Evolutionary conservation across 2,888 invertebrate species (phyloP).

Genomic region (Chalcis sispes): DNA sequence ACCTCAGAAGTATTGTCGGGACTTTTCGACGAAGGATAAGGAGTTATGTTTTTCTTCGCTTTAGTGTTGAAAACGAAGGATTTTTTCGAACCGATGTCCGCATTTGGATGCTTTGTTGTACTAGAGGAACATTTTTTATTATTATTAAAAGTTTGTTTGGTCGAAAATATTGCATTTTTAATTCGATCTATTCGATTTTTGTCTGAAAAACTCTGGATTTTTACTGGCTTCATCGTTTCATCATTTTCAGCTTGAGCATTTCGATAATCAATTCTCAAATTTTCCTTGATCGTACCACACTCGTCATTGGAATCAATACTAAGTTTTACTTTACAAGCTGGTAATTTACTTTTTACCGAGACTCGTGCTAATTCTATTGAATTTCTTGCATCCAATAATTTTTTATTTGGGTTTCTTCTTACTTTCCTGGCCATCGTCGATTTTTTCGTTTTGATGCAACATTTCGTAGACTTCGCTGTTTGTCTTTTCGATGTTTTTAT

Average conservation of each 20-base stretch:
- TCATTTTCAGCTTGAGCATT: background rate
- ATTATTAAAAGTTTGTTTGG: constrained; percentile 18
- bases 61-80: background rate
- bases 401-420: background rate
- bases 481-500: constrained; percentile 12
- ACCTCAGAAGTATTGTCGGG: constrained; percentile 32
- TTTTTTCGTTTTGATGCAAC: background rate
- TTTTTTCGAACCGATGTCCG: constrained; percentile 1
- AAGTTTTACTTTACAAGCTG: constrained; percentile 48
- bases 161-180: constrained; percentile 1
- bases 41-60: constrained; percentile 1
- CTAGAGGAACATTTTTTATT: constrained; percentile 31
- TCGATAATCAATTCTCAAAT: background rate
- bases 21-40: constrained; percentile 32
- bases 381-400: constrained; percentile 49
- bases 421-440: background rate
- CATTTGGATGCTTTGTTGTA: background rate
- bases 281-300: too few species aligned
- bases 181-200: background rate
- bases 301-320: constrained; percentile 37
- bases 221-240: constrained; percentile 2
- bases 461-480: background rate
- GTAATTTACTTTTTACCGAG: constrained; percentile 35
- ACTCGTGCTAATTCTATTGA: constrained; percentile 54
- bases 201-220: constrained; percentile 36